These are phyloP conservation scores for Nycticebus coucang DNA, from an alignment of 2,113 vertebrate genomes.

Conservation along the genomic window DNA sequence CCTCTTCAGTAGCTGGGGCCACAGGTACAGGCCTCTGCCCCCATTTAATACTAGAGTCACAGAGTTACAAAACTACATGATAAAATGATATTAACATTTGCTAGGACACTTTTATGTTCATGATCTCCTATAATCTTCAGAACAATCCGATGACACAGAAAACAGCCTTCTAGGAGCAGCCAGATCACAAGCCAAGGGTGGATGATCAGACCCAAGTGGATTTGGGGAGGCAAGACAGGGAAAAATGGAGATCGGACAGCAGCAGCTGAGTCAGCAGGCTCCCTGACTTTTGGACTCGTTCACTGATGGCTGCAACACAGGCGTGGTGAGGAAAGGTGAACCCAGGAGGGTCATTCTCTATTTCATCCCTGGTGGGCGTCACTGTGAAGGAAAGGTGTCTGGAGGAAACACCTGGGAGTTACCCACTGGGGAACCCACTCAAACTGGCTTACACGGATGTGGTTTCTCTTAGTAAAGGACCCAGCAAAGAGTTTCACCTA, in stretches of 20 bases:
- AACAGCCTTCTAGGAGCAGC: neutral
- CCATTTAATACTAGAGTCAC: neutral
- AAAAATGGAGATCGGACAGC: neutral
- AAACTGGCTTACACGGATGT: neutral
- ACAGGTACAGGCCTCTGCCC: too few relatives aligned
- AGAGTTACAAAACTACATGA: neutral
- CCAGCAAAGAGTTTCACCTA: neutral
- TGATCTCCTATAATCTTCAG: neutral
- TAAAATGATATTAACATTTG: neutral
- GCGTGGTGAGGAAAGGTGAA: neutral
- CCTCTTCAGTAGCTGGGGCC: too few relatives aligned
- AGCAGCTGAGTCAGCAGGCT: neutral
- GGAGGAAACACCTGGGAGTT: neutral
- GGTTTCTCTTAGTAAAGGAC: neutral
- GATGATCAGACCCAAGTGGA: neutral
- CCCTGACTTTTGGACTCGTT: neutral
- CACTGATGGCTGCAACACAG: neutral
- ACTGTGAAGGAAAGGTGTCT: neutral
- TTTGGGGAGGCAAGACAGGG: neutral
- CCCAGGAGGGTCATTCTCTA: neutral
- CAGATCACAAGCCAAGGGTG: neutral
- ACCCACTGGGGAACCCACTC: neutral
- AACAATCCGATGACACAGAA: neutral
- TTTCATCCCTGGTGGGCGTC: neutral
- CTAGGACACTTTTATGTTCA: neutral